phyloP scores from a whole-genome alignment of 2,888 invertebrate species.

The Andricus curvator region DNA sequence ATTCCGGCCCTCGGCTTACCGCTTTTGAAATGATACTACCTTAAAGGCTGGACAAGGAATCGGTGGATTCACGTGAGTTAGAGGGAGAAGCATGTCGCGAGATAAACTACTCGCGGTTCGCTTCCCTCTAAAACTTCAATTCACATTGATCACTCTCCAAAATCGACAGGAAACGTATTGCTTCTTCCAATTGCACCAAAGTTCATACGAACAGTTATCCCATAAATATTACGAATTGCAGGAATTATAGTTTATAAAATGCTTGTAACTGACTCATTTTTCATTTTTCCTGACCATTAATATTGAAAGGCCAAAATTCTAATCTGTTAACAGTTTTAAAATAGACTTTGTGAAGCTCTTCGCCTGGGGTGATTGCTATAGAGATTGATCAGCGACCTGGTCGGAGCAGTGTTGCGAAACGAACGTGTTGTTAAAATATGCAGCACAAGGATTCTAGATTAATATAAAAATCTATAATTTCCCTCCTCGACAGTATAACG shows the following conservation, averaged over 20 bases:
- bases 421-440: no score
- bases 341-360: no score
- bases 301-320: no score
- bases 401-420: no score
- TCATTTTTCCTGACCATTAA: no score
- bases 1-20: neutral
- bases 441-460: no score
- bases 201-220: neutral
- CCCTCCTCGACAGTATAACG: no score
- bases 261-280: no score
- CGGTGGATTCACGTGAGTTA: neutral
- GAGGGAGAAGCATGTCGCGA: neutral
- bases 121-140: conserved; percentile 5
- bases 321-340: no score
- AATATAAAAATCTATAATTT: no score
- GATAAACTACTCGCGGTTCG: conserved; percentile 5
- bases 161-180: neutral
- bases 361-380: no score
- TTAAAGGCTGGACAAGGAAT: neutral
- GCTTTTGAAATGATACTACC: conserved; percentile 16
- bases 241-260: neutral
- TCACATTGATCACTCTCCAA: conserved; percentile 10
- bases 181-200: neutral
- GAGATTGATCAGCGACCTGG: no score
- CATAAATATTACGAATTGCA: neutral